Conservation (phyloP, 2,888 invertebrate species). For the Flexamia atlantica region DNA sequence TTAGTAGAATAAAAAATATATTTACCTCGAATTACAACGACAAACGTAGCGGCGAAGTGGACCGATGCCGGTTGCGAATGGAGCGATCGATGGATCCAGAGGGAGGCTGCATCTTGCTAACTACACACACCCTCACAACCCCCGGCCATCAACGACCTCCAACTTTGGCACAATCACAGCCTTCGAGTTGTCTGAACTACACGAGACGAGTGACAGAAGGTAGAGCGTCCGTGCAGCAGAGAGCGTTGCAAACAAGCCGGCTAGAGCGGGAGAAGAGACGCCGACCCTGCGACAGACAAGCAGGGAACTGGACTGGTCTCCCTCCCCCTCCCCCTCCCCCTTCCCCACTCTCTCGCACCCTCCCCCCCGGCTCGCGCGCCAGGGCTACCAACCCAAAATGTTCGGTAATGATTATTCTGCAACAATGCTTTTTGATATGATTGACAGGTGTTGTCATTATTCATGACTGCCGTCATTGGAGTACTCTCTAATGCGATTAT, state of each 20-base stretch:
- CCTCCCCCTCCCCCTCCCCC: not conserved
- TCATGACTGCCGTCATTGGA: no score
- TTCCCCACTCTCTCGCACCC: not conserved
- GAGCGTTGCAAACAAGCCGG: not conserved
- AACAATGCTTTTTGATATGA: slow-evolving; percentile 21
- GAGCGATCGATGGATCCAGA: slow-evolving; percentile 35
- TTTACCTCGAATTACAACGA: slow-evolving; percentile 29
- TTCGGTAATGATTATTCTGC: slow-evolving; percentile 27
- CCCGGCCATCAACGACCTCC: not conserved
- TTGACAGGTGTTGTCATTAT: slow-evolving; percentile 1
- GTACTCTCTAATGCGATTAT: no score
- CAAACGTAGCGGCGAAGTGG: not conserved
- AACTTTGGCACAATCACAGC: slow-evolving; percentile 36
- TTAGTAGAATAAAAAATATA: not conserved
- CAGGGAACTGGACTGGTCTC: slow-evolving; percentile 27
- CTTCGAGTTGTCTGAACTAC: not conserved
- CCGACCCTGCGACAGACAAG: not conserved
- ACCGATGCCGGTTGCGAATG: slow-evolving; percentile 7
- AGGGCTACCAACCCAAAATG: slow-evolving; percentile 33
- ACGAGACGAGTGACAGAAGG: not conserved
- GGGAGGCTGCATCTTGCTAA: slow-evolving; percentile 25
- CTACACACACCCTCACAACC: slow-evolving; percentile 32
- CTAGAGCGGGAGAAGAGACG: not conserved
- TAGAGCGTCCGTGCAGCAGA: not conserved
- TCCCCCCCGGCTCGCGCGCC: slow-evolving; percentile 19